These are phyloP conservation scores for Laothoe populi DNA, from an alignment of 2,888 invertebrate species.

Conservation along the genomic window DNA sequence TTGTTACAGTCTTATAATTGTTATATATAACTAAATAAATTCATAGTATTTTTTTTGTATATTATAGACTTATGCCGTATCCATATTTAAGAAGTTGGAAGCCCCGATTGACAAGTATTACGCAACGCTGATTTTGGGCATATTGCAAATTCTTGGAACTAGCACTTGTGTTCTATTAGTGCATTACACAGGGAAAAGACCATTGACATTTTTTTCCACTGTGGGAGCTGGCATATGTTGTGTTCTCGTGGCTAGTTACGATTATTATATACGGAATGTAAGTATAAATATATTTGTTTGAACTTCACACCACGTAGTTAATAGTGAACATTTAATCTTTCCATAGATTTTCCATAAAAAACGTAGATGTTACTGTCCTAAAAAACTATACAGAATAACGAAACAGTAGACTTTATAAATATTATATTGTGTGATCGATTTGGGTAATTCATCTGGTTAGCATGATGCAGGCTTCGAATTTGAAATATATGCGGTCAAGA, in stretches of 20 bases:
- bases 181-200: slow-evolving; percentile 90
- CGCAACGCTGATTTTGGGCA: slow-evolving; percentile 89
- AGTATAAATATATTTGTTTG: slow-evolving; percentile 25
- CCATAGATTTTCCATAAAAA: too few species aligned
- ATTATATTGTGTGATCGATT: too few species aligned
- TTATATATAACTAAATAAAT: background rate
- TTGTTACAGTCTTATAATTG: background rate
- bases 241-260: slow-evolving; percentile 85
- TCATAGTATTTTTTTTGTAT: background rate
- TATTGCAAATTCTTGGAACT: slow-evolving; percentile 88
- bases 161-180: slow-evolving; percentile 87
- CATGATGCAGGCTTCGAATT: too few species aligned
- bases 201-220: slow-evolving; percentile 87
- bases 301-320: too few species aligned
- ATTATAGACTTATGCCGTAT: slow-evolving; percentile 88
- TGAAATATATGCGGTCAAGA: too few species aligned
- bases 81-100: slow-evolving; percentile 88
- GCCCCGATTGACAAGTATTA: slow-evolving; percentile 91
- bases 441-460: too few species aligned
- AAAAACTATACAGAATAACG: too few species aligned
- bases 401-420: too few species aligned
- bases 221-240: slow-evolving; percentile 88
- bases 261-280: slow-evolving; percentile 61
- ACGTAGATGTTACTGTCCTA: too few species aligned
- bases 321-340: too few species aligned